phyloP scores from a whole-genome alignment of 2,797 vertebrate species.

The Ctenosaura bakeri region DNA sequence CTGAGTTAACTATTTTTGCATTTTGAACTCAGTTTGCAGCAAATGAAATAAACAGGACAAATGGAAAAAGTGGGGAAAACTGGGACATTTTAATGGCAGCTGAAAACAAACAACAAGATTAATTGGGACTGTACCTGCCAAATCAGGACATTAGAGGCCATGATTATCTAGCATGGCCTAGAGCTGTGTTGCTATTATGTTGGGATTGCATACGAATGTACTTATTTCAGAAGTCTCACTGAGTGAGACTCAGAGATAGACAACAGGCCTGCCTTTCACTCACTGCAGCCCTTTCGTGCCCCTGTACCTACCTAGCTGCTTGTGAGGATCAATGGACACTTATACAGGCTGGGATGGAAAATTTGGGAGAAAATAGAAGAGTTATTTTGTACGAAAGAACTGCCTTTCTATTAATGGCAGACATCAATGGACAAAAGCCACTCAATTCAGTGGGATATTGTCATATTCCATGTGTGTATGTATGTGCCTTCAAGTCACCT shows the following conservation, averaged over 20 bases:
- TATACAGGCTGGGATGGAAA: neutral
- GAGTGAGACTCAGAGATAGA: too few species aligned
- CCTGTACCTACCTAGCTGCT: neutral
- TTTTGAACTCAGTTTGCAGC: too few species aligned
- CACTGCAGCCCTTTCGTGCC: neutral
- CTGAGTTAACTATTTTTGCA: too few species aligned
- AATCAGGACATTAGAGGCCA: too few species aligned
- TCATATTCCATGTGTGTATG: neutral
- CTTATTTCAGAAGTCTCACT: neutral
- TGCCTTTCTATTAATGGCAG: neutral
- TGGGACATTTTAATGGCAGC: too few species aligned
- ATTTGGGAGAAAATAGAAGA: neutral
- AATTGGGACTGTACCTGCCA: too few species aligned
- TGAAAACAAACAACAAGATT: too few species aligned
- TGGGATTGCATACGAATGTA: too few species aligned
- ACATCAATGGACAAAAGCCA: neutral
- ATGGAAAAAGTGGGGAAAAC: too few species aligned
- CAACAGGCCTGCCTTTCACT: neutral
- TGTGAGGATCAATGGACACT: neutral
- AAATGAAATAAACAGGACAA: too few species aligned
- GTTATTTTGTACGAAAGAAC: neutral
- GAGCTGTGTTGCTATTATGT: too few species aligned
- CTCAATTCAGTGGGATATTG: neutral
- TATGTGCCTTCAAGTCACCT: neutral
- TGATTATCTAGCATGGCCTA: too few species aligned